phyloP scores from a whole-genome alignment of 2,113 vertebrate genomes.

The Brachyhypopomus gauderio region DNA sequence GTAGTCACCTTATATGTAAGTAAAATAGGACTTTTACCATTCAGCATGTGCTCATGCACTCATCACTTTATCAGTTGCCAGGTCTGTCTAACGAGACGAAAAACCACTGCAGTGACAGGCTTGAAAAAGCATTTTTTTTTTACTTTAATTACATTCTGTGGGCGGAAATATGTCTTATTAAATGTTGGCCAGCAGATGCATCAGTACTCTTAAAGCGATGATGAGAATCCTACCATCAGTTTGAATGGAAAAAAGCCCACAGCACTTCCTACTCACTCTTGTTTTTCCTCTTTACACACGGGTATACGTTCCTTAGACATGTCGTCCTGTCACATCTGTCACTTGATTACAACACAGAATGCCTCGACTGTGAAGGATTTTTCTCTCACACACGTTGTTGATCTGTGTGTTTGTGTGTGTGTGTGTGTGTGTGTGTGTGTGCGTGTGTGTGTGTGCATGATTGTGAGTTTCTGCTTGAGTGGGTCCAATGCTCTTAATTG shows the following conservation, averaged over 20 bases:
- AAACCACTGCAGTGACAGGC: no score
- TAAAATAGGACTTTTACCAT: no score
- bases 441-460: neutral
- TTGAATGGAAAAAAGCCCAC: neutral
- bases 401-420: conserved; percentile 3
- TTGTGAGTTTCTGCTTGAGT: conserved; percentile 15
- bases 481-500: neutral
- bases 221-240: neutral
- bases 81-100: no score
- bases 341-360: conserved; percentile 7
- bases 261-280: conserved; percentile 2
- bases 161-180: no score
- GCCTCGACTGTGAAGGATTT: conserved; percentile 28
- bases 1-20: no score
- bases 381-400: neutral
- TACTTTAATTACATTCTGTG: no score
- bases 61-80: no score
- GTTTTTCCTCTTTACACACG: neutral
- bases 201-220: no score
- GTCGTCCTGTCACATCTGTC: conserved; percentile 20
- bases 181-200: no score
- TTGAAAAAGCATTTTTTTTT: no score
- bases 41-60: no score
- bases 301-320: conserved; percentile 1
- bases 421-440: conserved; percentile 1